These are phyloP conservation scores for Cassiopea andromeda DNA, from an alignment of 30 jellyfish, hydroid and myxozoan species.

Conservation along the genomic window DNA sequence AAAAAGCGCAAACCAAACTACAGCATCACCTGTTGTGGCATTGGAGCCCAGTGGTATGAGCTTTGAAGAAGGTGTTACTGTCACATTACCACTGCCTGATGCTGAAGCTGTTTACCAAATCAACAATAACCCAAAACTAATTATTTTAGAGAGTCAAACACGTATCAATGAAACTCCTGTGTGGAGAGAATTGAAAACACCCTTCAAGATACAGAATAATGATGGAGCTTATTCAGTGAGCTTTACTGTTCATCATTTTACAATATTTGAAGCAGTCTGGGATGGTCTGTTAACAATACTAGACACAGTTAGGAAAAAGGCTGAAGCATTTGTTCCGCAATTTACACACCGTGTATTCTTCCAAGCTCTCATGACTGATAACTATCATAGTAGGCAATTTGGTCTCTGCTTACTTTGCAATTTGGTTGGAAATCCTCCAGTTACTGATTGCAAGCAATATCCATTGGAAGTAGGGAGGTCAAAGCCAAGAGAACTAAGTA, in stretches of 20 bases:
- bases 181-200: conserved; percentile 63
- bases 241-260: conserved; percentile 80
- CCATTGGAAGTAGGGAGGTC: conserved; percentile 85
- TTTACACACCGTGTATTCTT: conserved; percentile 76
- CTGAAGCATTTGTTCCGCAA: conserved; percentile 32
- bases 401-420: conserved; percentile 83
- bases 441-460: conserved; percentile 61
- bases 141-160: conserved; percentile 79
- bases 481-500: conserved; percentile 67
- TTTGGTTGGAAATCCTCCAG: conserved; percentile 71
- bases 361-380: conserved; percentile 91
- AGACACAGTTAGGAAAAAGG: conserved; percentile 48
- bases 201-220: conserved; percentile 17
- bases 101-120: conserved; percentile 36
- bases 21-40: conserved; percentile 78
- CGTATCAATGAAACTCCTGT: conserved; percentile 56
- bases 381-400: conserved; percentile 78
- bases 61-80: conserved; percentile 68
- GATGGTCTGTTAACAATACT: conserved; percentile 35
- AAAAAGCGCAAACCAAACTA: conserved; percentile 7
- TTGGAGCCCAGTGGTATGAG: conserved; percentile 81
- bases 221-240: conserved; percentile 54
- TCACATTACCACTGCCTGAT: conserved; percentile 83
- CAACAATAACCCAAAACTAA: conserved; percentile 33
- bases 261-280: conserved; percentile 81